Percentiles rank a stretch among this genome's conserved stretches.
Evolutionary conservation across 2,797 vertebrate species (phyloP).

Genomic region (Enteromius afrohamiltoni): DNA sequence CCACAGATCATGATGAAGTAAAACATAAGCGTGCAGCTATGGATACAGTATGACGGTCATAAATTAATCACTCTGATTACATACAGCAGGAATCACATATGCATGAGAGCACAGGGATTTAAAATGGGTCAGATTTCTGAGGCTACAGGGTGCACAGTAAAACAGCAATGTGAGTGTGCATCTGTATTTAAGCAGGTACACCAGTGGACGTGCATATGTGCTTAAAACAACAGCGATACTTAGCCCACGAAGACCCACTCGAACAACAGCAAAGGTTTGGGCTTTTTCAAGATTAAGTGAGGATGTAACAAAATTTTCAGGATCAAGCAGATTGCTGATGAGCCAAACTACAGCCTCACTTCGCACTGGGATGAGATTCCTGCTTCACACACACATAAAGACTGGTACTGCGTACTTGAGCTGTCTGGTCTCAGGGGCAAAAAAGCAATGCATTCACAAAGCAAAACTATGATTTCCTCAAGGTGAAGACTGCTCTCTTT

Average conservation of each 20-base stretch:
- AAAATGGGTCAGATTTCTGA: conserved; percentile 65
- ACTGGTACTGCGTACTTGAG: conserved; percentile 6
- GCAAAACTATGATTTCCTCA: neutral
- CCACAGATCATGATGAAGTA: conserved; percentile 58
- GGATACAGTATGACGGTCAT: conserved; percentile 65
- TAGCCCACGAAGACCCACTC: neutral
- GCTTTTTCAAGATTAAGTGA: neutral
- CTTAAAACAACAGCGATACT: neutral
- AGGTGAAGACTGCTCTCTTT: conserved; percentile 29
- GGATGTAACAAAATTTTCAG: neutral
- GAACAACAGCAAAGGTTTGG: conserved; percentile 16
- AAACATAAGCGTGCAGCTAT: conserved; percentile 45
- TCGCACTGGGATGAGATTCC: neutral
- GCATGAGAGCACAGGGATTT: conserved; percentile 55
- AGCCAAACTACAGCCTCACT: conserved; percentile 9
- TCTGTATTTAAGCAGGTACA: neutral
- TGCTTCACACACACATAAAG: neutral
- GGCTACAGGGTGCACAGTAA: conserved; percentile 42
- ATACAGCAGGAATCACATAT: conserved; percentile 59
- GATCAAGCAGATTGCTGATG: conserved; percentile 3
- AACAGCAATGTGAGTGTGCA: conserved; percentile 7
- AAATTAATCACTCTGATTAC: conserved; percentile 69
- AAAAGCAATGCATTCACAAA: conserved; percentile 13
- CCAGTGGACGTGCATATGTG: neutral
- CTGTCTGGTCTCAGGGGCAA: neutral